Evolutionary conservation across 2,888 invertebrate genomes (phyloP).

Genomic region (Diploptera punctata): DNA sequence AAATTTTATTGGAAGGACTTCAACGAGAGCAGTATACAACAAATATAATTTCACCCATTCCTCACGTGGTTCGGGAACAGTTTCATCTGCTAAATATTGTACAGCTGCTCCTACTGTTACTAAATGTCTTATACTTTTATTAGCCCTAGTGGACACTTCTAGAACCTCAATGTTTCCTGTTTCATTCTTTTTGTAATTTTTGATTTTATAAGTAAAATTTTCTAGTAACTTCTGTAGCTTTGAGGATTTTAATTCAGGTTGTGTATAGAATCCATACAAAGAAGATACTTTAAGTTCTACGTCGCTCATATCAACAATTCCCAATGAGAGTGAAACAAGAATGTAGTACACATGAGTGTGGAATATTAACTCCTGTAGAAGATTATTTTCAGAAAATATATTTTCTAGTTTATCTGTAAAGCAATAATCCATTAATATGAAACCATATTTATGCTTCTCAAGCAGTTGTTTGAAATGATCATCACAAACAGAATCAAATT

Average conservation of each 20-base stretch:
- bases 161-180: too few relatives aligned
- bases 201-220: neutral
- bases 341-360: neutral
- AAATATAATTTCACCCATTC: conserved; percentile 2
- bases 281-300: conserved; percentile 13
- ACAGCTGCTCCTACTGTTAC: neutral
- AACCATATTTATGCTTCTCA: neutral
- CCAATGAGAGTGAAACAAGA: neutral
- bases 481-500: conserved; percentile 17
- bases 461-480: neutral
- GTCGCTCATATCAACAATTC: conserved; percentile 12
- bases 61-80: neutral
- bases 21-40: conserved; percentile 6
- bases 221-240: neutral
- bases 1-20: neutral
- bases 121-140: neutral
- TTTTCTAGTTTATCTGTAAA: neutral
- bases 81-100: neutral
- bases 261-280: conserved; percentile 11
- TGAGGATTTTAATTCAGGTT: neutral
- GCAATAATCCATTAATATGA: conserved; percentile 2
- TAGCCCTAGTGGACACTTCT: too few relatives aligned
- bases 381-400: neutral
- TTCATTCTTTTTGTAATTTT: too few relatives aligned
- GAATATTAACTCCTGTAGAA: neutral